phyloP scores from a whole-genome alignment of 2,888 invertebrate genomes.

The Caenorhabditis sp. region DNA sequence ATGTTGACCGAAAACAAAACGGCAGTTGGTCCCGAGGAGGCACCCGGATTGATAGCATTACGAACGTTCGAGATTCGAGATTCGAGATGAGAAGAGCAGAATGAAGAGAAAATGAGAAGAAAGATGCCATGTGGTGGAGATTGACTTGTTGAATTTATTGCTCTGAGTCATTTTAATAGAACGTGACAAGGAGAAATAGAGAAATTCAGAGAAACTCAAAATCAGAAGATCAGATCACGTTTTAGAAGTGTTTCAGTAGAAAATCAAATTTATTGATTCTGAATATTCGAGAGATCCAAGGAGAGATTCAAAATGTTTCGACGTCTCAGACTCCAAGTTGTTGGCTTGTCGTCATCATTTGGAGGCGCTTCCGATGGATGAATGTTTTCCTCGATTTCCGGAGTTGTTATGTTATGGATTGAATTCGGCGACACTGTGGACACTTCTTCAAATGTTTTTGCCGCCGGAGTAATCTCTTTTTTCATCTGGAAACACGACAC shows the following conservation, averaged over 20 bases:
- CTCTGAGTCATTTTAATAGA: neutral
- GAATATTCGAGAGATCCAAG: conserved; percentile 49
- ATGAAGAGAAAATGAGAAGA: conserved; percentile 2
- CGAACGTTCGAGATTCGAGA: conserved; percentile 47
- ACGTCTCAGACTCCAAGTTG: conserved; percentile 47
- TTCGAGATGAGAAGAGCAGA: neutral
- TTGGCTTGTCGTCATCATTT: neutral
- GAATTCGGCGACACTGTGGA: conserved; percentile 39
- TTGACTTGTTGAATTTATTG: conserved; percentile 16
- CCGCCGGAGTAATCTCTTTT: neutral
- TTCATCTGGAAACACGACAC: conserved; percentile 14
- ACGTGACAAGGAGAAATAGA: neutral
- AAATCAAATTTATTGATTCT: conserved; percentile 21
- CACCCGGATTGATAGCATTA: conserved; percentile 62
- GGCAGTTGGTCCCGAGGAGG: conserved; percentile 59
- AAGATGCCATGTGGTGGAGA: neutral
- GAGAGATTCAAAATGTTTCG: conserved; percentile 61
- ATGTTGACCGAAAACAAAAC: conserved; percentile 63
- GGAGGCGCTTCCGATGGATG: conserved; percentile 4
- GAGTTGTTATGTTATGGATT: conserved; percentile 17
- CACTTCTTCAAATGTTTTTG: conserved; percentile 36
- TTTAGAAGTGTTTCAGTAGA: too few species aligned
- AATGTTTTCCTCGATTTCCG: conserved; percentile 10
- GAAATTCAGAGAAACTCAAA: neutral
- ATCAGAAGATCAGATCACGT: too few species aligned